Conservation (phyloP, 2,888 invertebrate species). For the Drosophila tanythrix region DNA sequence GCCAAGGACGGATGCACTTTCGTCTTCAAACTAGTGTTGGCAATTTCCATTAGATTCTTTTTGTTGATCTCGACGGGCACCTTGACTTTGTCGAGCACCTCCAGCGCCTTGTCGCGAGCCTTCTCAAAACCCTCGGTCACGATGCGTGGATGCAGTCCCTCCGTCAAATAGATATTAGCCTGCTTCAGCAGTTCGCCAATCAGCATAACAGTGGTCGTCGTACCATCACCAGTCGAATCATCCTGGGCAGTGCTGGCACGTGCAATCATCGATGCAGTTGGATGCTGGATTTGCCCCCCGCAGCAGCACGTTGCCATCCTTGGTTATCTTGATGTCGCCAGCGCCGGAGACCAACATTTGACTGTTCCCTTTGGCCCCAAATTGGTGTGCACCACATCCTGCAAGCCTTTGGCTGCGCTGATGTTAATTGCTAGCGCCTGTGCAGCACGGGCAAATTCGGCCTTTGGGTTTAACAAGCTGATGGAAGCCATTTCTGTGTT, state of each 20-base stretch:
- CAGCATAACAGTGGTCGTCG: slow-evolving; percentile 98
- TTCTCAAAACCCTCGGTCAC: slow-evolving; percentile 98
- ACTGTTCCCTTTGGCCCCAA: slow-evolving; percentile 99
- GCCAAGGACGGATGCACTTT: slow-evolving; percentile 95
- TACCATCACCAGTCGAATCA: slow-evolving; percentile 99
- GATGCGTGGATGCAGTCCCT: slow-evolving; percentile 95
- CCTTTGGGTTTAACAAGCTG: slow-evolving; percentile 98
- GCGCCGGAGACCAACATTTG: slow-evolving; percentile 99
- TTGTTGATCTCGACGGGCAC: slow-evolving; percentile 90
- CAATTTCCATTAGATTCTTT: slow-evolving; percentile 91
- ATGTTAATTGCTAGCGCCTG: slow-evolving; percentile 98
- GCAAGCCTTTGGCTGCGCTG: slow-evolving; percentile 98
- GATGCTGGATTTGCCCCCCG: slow-evolving; percentile 99
- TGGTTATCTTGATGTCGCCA: slow-evolving; percentile 99
- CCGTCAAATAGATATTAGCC: slow-evolving; percentile 96
- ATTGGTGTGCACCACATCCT: slow-evolving; percentile 99
- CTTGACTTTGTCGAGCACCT: slow-evolving; percentile 94
- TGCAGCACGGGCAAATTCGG: slow-evolving; percentile 98
- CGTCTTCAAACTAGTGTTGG: slow-evolving; percentile 96
- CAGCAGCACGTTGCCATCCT: slow-evolving; percentile 98
- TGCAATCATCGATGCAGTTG: slow-evolving; percentile 98
- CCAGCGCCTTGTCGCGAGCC: slow-evolving; percentile 93
- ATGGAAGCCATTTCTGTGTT: slow-evolving; percentile 92
- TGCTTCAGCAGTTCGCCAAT: slow-evolving; percentile 99
- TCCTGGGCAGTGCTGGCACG: slow-evolving; percentile 99